Evolutionary conservation across 1,140 invertebrate species (phyloP), one percentile per base, ranked within the genome.

Genomic region (Phymastichus coffea): DNA sequence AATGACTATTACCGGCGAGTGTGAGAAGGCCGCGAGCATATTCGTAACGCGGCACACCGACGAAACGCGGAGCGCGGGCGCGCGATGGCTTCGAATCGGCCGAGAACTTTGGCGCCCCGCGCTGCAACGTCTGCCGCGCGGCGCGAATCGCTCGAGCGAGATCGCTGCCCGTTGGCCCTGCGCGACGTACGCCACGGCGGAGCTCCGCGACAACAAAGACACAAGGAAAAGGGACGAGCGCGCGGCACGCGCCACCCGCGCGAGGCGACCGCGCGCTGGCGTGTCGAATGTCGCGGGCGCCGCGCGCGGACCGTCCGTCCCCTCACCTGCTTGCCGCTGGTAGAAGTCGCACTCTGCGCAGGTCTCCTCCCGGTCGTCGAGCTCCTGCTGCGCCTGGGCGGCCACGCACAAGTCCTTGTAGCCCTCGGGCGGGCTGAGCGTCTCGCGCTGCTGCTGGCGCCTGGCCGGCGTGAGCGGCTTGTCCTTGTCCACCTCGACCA

Each of bases 341-440:
- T 73, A 72, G 30, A 74, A 75, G 65, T 74, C 68, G 35, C 70
- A 74, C 28, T 76, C 74, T 17, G 67, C 57, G 66, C 70, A 71
- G 20, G 70, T 57, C 7, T 65, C 48, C 43, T 66, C 64, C 53
- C 56, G 15, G 26, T 68, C 66, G 54, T 66, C 53, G 55, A 67
- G 49, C 38, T 58, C 52, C 38, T 61, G 52, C 9, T 40, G 44
- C 12, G 64, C 26, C 6, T 72, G 66, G 8, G 65, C 71, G 43
- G 70, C 67, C 53, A 76, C 63, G 63, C 75, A 79, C 43, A 86
- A 80, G 69, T 92, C 90, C 75, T 93, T 92, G 80, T 92, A 93
- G 7, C 90, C 90, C 68, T 93, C 91, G 9, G 91, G 91, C 44
- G 91, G 91, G 70, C 90, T 92, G 6, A 92, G 82, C 2, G 91